Conservation (phyloP, 2,888 invertebrate genomes). For the Zele albiditarsus region DNA sequence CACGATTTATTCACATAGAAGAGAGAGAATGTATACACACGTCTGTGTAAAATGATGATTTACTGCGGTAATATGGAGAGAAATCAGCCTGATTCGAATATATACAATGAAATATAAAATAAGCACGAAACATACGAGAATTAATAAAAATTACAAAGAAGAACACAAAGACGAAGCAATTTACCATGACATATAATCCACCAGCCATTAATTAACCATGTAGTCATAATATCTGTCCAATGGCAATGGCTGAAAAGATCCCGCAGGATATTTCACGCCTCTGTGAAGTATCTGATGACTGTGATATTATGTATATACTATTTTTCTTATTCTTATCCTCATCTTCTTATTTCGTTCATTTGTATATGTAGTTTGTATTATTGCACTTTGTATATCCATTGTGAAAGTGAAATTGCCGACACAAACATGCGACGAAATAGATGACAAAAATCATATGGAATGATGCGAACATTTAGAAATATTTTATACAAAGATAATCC, state of each 20-base stretch:
- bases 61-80: too few relatives aligned
- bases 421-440: neutral
- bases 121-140: neutral
- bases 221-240: conserved; percentile 67
- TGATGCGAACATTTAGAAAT: neutral
- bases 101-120: neutral
- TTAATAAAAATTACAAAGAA: conserved; percentile 15
- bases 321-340: conserved; percentile 43
- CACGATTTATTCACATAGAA: too few relatives aligned
- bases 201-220: conserved; percentile 64
- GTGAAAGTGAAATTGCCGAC: conserved; percentile 14
- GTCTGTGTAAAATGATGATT: too few relatives aligned
- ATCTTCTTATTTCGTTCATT: neutral
- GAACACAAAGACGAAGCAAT: neutral
- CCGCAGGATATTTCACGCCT: conserved; percentile 36
- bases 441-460: conserved; percentile 37
- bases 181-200: conserved; percentile 59
- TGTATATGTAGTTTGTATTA: neutral
- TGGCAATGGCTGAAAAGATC: conserved; percentile 43
- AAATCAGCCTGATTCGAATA: too few relatives aligned
- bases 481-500: conserved; percentile 1
- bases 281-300: conserved; percentile 32
- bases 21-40: too few relatives aligned
- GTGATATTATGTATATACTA: conserved; percentile 36
- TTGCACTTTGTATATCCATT: neutral